Base-by-base conservation (phyloP, 1,140 invertebrate species). In the Mizuhopecten yessoensis region DNA sequence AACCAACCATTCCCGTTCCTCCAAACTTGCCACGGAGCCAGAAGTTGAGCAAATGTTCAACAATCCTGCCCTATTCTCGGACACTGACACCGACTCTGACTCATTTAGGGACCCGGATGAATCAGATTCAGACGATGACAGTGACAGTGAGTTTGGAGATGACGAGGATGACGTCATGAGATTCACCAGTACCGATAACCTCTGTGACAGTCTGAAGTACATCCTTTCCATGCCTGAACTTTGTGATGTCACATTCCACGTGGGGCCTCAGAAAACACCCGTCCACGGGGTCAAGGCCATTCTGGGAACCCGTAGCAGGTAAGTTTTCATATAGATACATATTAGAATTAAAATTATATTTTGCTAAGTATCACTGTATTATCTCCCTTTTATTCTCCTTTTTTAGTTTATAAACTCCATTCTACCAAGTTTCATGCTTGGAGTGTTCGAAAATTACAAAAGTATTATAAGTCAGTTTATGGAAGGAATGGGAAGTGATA, bases 201-300 rank as follows among this genome's bases (percentile, higher is more conserved):
- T 93, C 7, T 87, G 88, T 45, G 90, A 91, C 33, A 86, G 86
- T 57, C 34, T 93, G 13, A 13, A 90, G 39, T 88, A 88, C 0
- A 92, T 93, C 23, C 34, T 91, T 7, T 98, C 98, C 57, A 99
- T 99, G 98, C 98, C 98, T 5, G 98, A 99, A 96, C 99, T 96
- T 97, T 99, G n/a, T n/a, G n/a, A n/a, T n/a, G n/a, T n/a, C n/a
- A n/a, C n/a, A n/a, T n/a, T n/a, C n/a, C n/a, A n/a, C 36, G 98
- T 99, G 0, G 99, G 99, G 0, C 98, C 99, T 89, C 99, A 98
- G 3, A 97, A 98, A 90, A 98, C 99, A 94, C 98, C 98, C 1
- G 98, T 99, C 17, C 99, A 98, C 95, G 99, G 98, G 89, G 98
- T n/a, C n/a, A n/a, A n/a, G n/a, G n/a, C n/a, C n/a, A n/a, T n/a